Percentiles rank a stretch among this genome's conserved stretches.
Conservation (phyloP, 1,140 invertebrate species). For the Alviniconcha marisindica region DNA sequence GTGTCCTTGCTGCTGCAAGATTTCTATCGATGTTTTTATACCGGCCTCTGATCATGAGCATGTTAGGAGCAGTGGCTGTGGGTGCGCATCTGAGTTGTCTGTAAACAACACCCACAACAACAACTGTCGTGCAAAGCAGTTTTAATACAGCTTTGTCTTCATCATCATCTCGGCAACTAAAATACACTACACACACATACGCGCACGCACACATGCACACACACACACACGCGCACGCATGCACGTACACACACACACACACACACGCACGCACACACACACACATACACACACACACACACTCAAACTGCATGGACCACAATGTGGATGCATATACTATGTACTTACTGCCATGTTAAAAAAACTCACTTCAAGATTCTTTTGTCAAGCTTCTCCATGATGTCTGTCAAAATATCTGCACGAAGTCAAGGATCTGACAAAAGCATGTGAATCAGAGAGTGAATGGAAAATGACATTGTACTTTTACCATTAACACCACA, state of each 20-base stretch:
- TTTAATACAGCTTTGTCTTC: too few relatives aligned
- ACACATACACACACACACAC: not conserved
- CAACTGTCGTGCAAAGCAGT: not conserved
- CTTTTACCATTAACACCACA: too few relatives aligned
- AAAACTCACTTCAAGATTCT: slow-evolving; percentile 74
- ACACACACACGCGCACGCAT: not conserved
- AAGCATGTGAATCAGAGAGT: too few relatives aligned
- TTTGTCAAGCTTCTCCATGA: slow-evolving; percentile 76
- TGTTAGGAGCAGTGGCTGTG: too few relatives aligned
- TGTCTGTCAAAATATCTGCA: slow-evolving; percentile 74
- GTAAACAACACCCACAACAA: not conserved
- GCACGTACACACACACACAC: not conserved
- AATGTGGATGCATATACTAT: not conserved
- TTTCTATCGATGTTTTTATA: too few relatives aligned
- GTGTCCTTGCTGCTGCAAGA: too few relatives aligned
- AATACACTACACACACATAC: not conserved
- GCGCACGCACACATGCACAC: not conserved
- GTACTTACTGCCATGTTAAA: not conserved
- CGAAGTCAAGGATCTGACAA: slow-evolving; percentile 36
- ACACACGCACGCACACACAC: not conserved
- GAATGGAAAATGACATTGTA: too few relatives aligned
- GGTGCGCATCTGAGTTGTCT: too few relatives aligned
- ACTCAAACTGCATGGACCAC: not conserved
- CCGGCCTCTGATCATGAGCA: too few relatives aligned
- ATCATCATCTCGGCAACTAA: too few relatives aligned